Conservation (phyloP, 2,113 vertebrate species). For the Equus quagga region DNA sequence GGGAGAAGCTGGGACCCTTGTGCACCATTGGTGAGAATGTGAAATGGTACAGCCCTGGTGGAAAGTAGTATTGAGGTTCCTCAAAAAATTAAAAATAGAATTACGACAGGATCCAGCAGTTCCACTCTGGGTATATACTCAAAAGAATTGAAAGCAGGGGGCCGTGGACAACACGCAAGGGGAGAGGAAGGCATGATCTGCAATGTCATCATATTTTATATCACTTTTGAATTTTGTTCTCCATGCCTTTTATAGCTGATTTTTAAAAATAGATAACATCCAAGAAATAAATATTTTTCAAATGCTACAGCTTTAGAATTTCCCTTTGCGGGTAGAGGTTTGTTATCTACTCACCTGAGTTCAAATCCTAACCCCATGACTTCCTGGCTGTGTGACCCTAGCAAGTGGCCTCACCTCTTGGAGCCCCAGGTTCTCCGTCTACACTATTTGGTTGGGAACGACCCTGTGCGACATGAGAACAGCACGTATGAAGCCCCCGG, state of each 20-base stretch:
- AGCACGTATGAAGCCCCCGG: accelerated
- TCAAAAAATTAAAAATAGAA: background rate
- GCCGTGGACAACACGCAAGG: background rate
- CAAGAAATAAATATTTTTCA: background rate
- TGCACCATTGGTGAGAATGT: background rate
- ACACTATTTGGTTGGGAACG: accelerated
- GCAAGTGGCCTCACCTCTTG: background rate
- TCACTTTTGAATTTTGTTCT: too few species aligned
- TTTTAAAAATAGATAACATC: background rate
- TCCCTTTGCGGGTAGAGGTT: background rate
- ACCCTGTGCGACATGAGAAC: background rate
- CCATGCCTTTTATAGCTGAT: background rate
- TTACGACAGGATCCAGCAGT: background rate
- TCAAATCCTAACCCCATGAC: background rate
- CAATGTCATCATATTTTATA: background rate
- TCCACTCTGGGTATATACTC: background rate
- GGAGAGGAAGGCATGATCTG: background rate
- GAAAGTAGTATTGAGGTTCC: background rate
- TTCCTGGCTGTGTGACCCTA: background rate
- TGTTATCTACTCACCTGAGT: background rate
- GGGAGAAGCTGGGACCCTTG: background rate
- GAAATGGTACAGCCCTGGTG: accelerated
- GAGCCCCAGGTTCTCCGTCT: background rate
- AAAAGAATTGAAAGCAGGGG: background rate
- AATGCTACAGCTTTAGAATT: background rate